Conservation (phyloP, 2,797 vertebrate genomes). For the Lagorchestes hirsutus region DNA sequence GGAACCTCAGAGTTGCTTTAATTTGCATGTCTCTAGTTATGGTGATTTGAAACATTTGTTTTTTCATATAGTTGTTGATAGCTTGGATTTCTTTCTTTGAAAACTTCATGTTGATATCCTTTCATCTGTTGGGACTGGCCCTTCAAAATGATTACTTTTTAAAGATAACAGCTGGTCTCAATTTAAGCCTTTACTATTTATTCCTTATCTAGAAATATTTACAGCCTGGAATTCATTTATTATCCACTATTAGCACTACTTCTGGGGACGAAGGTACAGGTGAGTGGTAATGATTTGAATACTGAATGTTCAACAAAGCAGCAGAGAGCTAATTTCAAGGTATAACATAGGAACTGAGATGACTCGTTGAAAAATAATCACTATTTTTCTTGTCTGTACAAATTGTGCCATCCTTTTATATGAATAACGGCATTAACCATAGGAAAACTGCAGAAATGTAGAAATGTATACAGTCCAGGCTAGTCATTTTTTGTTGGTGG, state of each 20-base stretch:
- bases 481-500: not conserved
- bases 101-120: not conserved
- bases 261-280: not conserved
- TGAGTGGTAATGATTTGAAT: not conserved
- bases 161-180: not conserved
- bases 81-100: not conserved
- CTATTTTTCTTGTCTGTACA: not conserved
- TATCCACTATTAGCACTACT: not conserved
- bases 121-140: not conserved
- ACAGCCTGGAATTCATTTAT: not conserved
- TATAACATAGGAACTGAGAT: not conserved
- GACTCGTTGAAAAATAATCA: not conserved
- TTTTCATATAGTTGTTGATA: not conserved
- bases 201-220: not conserved
- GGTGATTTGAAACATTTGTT: not conserved
- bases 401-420: slow-evolving; percentile 16
- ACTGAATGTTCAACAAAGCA: not conserved
- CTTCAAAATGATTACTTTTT: not conserved
- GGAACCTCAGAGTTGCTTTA: not conserved
- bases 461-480: not conserved
- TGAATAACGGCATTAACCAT: not conserved
- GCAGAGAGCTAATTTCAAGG: not conserved
- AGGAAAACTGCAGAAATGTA: not conserved
- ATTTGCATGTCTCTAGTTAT: not conserved
- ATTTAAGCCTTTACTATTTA: not conserved